phyloP scores from a whole-genome alignment of 2,797 vertebrate genomes.

The Sebastes itinus region DNA sequence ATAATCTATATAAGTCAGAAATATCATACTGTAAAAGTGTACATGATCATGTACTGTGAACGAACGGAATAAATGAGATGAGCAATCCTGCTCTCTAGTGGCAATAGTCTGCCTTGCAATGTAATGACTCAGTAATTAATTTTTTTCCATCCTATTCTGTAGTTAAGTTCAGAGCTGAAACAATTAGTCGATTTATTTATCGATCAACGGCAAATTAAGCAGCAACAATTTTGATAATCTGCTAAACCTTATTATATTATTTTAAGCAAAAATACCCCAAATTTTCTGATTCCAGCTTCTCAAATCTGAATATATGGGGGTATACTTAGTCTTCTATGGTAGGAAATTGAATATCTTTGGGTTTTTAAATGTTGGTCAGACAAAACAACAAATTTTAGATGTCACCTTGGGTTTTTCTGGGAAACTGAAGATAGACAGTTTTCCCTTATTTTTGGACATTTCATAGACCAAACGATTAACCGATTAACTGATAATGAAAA shows the following conservation, averaged over 20 bases:
- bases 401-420: neutral
- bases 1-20: neutral
- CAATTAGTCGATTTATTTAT: neutral
- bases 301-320: neutral
- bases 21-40: neutral
- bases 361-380: neutral
- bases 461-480: neutral
- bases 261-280: fast-evolving
- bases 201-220: neutral
- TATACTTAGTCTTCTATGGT: fast-evolving
- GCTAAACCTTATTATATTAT: neutral
- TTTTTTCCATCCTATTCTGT: neutral
- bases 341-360: neutral
- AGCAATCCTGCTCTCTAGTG: constrained; percentile 74
- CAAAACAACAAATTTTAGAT: neutral
- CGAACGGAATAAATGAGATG: constrained; percentile 9
- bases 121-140: neutral
- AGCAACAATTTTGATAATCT: neutral
- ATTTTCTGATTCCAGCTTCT: neutral
- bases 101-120: neutral
- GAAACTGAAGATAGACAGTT: neutral
- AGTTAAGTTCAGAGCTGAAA: neutral
- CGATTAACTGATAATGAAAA: neutral
- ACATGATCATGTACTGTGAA: neutral
- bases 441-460: neutral